phyloP scores from a whole-genome alignment of 1,140 invertebrate genomes.

The Bactericera cockerelli region DNA sequence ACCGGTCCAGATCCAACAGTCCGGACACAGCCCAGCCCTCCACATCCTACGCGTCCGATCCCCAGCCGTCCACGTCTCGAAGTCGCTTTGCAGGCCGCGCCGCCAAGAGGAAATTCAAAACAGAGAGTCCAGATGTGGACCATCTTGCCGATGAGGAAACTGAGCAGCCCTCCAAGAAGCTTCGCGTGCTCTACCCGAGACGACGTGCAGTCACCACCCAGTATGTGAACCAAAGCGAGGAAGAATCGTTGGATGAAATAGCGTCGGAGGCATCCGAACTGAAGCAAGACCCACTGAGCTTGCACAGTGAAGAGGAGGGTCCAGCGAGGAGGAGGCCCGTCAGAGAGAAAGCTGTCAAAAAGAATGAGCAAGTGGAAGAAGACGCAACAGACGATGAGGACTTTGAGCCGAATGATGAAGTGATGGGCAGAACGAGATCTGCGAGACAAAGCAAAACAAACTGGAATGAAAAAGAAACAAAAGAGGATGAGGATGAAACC shows the following conservation, averaged over 20 bases:
- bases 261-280: background rate
- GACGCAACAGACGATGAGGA: background rate
- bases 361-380: background rate
- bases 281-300: background rate
- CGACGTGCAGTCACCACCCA: background rate
- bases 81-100: background rate
- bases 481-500: constrained; percentile 18
- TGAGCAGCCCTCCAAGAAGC: background rate
- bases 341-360: background rate
- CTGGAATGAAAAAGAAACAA: constrained; percentile 13
- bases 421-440: constrained; percentile 26
- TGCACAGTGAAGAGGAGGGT: background rate
- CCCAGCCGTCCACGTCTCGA: background rate
- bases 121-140: background rate
- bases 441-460: background rate
- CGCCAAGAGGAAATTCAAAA: background rate
- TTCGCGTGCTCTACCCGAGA: background rate
- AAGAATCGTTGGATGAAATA: too few relatives aligned
- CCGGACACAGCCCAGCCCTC: background rate
- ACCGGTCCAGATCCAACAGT: background rate
- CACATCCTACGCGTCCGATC: background rate
- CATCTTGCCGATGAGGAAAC: too few relatives aligned
- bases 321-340: background rate
- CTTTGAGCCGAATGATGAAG: background rate
- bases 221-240: background rate